A percentile compares a stretch with the other conserved stretches of the same genome.
phyloP scores from a whole-genome alignment of 2,797 vertebrate species.

The Sarcophilus harrisii region DNA sequence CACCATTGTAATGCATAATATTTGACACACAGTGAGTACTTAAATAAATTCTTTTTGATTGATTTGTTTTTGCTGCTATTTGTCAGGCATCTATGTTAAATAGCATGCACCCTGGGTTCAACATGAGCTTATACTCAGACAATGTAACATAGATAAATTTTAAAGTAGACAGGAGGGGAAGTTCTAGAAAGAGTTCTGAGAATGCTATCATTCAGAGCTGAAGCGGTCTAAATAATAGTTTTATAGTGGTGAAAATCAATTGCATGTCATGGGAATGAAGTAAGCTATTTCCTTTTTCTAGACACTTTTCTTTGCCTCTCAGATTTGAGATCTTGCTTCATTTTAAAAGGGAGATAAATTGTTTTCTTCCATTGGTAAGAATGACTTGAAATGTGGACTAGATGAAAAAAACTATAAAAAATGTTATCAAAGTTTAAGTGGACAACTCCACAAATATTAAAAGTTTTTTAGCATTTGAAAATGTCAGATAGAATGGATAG shows the following conservation, averaged over 20 bases:
- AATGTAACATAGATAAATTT: neutral
- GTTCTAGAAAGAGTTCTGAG: neutral
- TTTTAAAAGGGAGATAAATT: neutral
- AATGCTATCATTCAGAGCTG: neutral
- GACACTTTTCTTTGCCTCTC: neutral
- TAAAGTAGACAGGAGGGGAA: neutral
- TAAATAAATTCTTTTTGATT: neutral
- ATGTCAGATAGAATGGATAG: slow-evolving; percentile 32
- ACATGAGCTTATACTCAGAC: neutral
- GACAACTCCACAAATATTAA: neutral
- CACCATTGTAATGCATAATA: neutral
- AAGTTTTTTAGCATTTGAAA: neutral
- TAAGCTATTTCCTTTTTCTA: neutral
- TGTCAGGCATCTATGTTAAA: neutral
- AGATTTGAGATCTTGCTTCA: slow-evolving; percentile 4
- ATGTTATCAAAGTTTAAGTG: neutral
- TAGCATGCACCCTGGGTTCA: neutral
- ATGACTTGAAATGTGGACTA: neutral
- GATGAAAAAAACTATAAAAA: neutral
- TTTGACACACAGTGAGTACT: neutral
- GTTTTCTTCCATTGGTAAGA: neutral
- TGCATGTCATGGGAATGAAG: neutral
- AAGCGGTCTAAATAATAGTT: neutral
- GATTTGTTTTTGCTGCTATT: neutral
- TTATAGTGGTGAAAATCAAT: neutral